Conservation (phyloP, 2,888 invertebrate genomes). For the Geotrupes spiniger region DNA sequence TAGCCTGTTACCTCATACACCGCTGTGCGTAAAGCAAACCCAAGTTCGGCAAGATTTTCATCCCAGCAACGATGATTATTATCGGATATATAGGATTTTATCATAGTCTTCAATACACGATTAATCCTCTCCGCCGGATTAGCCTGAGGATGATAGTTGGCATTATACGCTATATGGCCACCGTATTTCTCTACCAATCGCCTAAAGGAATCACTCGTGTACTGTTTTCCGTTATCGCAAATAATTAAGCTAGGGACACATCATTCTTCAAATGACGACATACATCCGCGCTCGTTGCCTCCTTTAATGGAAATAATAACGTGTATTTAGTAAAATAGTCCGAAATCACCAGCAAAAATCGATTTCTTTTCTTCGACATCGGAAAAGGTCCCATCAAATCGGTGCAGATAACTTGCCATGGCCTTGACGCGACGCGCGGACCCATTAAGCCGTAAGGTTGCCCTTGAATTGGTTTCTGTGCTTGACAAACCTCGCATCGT, state of each 20-base stretch:
- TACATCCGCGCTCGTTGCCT: too few relatives aligned
- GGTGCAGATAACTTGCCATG: background rate
- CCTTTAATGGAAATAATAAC: too few relatives aligned
- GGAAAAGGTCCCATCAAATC: conserved; percentile 1
- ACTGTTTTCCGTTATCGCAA: too few relatives aligned
- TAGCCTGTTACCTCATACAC: background rate
- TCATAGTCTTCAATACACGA: background rate
- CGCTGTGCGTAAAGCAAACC: background rate
- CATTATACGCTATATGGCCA: too few relatives aligned
- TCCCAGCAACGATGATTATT: background rate
- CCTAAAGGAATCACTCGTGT: too few relatives aligned
- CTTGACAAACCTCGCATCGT: background rate
- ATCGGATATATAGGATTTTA: background rate
- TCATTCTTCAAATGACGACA: too few relatives aligned
- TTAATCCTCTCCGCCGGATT: background rate
- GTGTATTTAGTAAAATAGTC: too few relatives aligned
- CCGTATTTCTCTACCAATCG: too few relatives aligned
- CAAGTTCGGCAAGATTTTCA: background rate
- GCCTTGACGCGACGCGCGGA: background rate
- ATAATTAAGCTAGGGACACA: too few relatives aligned
- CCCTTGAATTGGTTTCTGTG: background rate
- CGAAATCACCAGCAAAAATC: conserved; percentile 1
- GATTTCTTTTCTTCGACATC: background rate
- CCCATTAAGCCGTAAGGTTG: background rate
- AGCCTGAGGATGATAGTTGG: background rate